Conservation (phyloP, 2,113 vertebrate genomes). For the Neoarius graeffei region DNA sequence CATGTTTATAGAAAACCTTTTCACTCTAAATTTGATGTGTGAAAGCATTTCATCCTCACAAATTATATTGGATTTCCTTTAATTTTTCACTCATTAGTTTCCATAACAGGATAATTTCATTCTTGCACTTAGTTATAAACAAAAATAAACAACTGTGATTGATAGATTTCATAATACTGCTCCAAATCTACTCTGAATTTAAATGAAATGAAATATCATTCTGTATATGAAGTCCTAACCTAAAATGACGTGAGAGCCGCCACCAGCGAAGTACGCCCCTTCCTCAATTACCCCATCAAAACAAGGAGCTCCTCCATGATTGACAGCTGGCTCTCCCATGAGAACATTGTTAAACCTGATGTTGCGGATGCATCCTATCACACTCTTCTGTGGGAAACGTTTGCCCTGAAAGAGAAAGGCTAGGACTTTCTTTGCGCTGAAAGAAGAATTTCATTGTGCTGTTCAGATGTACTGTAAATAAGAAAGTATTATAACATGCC, state of each 20-base stretch:
- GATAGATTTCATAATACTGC: not conserved
- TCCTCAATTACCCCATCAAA: constrained; percentile 64
- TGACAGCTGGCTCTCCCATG: constrained; percentile 64
- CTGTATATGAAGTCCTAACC: constrained; percentile 65
- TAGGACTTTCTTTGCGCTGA: not conserved
- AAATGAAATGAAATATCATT: not conserved
- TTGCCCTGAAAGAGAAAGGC: constrained; percentile 59
- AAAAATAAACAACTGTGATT: not conserved
- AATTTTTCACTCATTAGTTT: not conserved
- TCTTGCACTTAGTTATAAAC: not conserved
- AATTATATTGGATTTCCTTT: not conserved
- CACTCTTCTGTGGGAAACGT: constrained; percentile 71
- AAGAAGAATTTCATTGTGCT: not conserved
- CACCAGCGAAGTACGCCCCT: constrained; percentile 80
- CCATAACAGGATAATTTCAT: not conserved
- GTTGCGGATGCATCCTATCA: constrained; percentile 81
- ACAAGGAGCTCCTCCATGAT: constrained; percentile 72
- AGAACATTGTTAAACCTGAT: constrained; percentile 75
- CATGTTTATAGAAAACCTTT: not conserved
- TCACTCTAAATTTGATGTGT: not conserved
- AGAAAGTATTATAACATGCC: constrained; percentile 31
- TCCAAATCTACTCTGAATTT: not conserved
- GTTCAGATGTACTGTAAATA: not conserved
- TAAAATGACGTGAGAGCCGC: constrained; percentile 75
- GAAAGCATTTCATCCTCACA: not conserved